phyloP scores from a whole-genome alignment of 2,888 invertebrate genomes.

The Callimorpha dominula region DNA sequence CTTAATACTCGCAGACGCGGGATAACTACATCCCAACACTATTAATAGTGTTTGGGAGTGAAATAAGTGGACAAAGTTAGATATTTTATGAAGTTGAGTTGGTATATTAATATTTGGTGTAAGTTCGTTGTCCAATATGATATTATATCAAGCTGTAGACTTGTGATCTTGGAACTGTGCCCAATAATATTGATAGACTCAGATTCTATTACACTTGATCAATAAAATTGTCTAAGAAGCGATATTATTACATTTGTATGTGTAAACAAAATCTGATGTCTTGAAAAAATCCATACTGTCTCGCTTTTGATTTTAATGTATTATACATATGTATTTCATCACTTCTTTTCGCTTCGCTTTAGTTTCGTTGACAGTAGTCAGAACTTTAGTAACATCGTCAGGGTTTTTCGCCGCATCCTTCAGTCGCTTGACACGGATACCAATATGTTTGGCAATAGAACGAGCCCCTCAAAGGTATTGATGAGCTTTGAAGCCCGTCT shows the following conservation, averaged over 20 bases:
- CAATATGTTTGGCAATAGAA: constrained; percentile 95
- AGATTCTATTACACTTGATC: background rate
- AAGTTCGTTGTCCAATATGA: background rate
- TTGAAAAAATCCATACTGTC: background rate
- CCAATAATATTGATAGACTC: constrained; percentile 4
- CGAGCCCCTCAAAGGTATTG: constrained; percentile 86
- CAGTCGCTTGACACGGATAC: constrained; percentile 96
- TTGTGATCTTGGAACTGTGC: constrained; percentile 1
- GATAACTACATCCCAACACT: constrained; percentile 21
- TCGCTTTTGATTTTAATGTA: background rate
- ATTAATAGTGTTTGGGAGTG: constrained; percentile 18
- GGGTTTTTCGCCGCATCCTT: constrained; percentile 98
- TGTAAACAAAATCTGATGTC: background rate
- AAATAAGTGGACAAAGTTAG: constrained; percentile 8
- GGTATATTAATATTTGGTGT: background rate
- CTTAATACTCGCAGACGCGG: constrained; percentile 19
- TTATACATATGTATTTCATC: constrained; percentile 58
- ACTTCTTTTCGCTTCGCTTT: constrained; percentile 87
- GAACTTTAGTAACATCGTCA: constrained; percentile 93
- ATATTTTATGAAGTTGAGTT: constrained; percentile 12
- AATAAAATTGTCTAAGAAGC: background rate
- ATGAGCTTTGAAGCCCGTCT: too few species aligned
- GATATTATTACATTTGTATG: background rate
- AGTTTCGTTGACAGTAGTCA: constrained; percentile 89
- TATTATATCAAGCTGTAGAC: background rate